These are phyloP conservation scores for Dipodomys ordii DNA, from an alignment of 2,113 vertebrate species.

Conservation along the genomic window DNA sequence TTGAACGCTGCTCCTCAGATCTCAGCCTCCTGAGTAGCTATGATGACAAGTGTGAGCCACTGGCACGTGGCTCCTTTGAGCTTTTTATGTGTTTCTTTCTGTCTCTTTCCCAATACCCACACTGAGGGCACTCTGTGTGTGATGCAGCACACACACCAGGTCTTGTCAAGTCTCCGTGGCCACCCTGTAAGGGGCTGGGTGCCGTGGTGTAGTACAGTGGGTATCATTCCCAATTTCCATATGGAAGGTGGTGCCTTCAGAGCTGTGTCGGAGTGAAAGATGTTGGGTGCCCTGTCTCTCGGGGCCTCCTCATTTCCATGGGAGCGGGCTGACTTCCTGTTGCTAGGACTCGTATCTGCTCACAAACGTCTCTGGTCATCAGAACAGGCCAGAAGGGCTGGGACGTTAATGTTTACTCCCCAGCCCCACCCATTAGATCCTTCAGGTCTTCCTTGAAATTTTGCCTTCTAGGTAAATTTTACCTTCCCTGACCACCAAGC, in stretches of 20 bases:
- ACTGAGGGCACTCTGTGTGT: too few species aligned
- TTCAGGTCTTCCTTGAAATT: not conserved
- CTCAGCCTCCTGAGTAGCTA: too few species aligned
- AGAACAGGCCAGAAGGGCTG: not conserved
- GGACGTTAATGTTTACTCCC: not conserved
- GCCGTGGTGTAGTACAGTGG: too few species aligned
- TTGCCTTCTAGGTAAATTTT: not conserved
- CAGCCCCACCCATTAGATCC: not conserved
- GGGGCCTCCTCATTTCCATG: not conserved
- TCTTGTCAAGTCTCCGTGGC: not conserved
- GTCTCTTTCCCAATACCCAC: not conserved
- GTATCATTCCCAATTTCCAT: not conserved
- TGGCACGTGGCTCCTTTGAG: too few species aligned
- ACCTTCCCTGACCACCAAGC: not conserved
- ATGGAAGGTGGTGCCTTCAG: not conserved
- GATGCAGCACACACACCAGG: rapidly evolving
- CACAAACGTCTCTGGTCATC: not conserved
- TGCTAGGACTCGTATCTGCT: not conserved
- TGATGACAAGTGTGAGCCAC: too few species aligned
- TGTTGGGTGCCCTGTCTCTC: not conserved
- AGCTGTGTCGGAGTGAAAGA: not conserved
- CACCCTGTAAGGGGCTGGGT: not conserved
- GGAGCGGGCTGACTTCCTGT: not conserved
- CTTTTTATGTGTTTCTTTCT: not conserved
- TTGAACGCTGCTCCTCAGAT: too few species aligned